These are phyloP conservation scores for Callipepla squamata DNA, from an alignment of 2,113 vertebrate genomes.

Conservation along the genomic window DNA sequence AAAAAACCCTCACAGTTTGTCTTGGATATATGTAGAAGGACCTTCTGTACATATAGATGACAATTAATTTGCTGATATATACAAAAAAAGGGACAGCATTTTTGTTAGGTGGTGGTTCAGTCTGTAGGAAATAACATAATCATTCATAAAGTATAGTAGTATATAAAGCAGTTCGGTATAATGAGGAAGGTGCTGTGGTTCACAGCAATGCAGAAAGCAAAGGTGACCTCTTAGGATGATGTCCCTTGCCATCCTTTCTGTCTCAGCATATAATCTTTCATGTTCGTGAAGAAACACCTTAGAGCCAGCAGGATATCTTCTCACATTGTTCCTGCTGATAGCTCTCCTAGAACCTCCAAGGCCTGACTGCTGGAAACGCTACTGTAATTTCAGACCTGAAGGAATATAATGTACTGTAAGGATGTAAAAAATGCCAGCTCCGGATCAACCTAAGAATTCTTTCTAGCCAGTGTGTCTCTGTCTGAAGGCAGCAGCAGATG, in stretches of 20 bases:
- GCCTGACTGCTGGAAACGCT: background rate
- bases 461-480: background rate
- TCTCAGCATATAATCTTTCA: background rate
- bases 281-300: background rate
- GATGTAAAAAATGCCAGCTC: background rate
- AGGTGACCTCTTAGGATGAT: background rate
- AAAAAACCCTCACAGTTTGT: background rate
- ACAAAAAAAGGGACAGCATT: background rate
- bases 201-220: background rate
- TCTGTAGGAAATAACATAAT: background rate
- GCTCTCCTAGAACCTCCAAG: background rate
- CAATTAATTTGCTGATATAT: slow-evolving; percentile 13
- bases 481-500: background rate
- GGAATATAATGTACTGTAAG: background rate
- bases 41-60: background rate
- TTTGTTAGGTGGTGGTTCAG: slow-evolving; percentile 29
- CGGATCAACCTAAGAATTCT: background rate
- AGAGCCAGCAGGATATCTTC: background rate
- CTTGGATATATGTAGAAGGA: background rate
- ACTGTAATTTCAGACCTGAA: background rate
- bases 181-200: background rate
- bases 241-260: background rate
- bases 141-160: background rate
- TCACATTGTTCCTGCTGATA: background rate
- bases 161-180: background rate